Evolutionary conservation across 2,113 vertebrate species (phyloP).

Genomic region (Actenoides hombroni): DNA sequence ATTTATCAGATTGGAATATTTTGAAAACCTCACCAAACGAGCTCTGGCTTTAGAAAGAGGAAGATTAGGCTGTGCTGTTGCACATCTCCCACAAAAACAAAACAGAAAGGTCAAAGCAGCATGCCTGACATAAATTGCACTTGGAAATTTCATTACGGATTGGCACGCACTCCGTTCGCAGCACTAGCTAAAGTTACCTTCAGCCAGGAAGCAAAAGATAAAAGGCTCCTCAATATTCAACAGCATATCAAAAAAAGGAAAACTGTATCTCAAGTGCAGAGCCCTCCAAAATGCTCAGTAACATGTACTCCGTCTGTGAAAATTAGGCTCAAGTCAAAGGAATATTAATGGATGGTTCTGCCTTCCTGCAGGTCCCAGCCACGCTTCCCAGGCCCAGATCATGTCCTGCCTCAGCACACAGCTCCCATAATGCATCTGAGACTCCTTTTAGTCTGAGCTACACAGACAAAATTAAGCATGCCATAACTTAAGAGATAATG

Average conservation of each 20-base stretch:
- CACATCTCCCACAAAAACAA: conserved; percentile 44
- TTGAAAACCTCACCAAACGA: conserved; percentile 58
- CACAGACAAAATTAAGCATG: not conserved
- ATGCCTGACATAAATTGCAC: conserved; percentile 20
- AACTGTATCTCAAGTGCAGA: not conserved
- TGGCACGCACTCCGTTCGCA: not conserved
- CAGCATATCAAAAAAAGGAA: not conserved
- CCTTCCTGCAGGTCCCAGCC: not conserved
- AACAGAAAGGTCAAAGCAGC: conserved; percentile 42
- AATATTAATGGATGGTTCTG: not conserved
- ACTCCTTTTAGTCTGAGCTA: not conserved
- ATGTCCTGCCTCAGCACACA: not conserved
- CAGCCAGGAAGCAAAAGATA: conserved; percentile 24
- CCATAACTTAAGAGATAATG: not conserved
- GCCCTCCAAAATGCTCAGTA: not conserved
- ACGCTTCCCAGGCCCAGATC: not conserved
- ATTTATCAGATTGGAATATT: conserved; percentile 62
- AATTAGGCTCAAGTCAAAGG: conserved; percentile 11
- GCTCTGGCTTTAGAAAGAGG: conserved; percentile 55
- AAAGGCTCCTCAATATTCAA: conserved; percentile 21
- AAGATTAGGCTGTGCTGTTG: conserved; percentile 33
- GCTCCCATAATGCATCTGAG: not conserved
- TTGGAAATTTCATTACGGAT: conserved; percentile 44
- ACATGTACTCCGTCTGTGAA: not conserved
- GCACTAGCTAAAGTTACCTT: conserved; percentile 13